These are phyloP conservation scores for Zaprionus nigranus DNA, from an alignment of 1,140 invertebrate genomes.

Conservation along the genomic window DNA sequence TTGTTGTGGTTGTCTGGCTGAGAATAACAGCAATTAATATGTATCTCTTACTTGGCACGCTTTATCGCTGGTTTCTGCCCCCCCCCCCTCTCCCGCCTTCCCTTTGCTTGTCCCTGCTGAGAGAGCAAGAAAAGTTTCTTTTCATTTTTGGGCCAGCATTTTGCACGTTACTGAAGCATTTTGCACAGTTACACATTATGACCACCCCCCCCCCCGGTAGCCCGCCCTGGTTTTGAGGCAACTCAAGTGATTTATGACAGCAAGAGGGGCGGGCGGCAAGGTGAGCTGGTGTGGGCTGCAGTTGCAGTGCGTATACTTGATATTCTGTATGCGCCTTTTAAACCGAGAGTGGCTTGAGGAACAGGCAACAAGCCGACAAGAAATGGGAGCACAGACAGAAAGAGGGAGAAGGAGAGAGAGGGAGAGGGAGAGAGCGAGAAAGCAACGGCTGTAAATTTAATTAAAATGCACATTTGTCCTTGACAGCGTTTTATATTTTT, in stretches of 20 bases:
- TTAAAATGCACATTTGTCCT: constrained; percentile 82
- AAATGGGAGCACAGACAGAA: constrained; percentile 25
- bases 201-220: constrained; percentile 41
- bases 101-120: not conserved
- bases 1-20: constrained; percentile 10
- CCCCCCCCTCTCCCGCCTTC: not conserved
- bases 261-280: not conserved
- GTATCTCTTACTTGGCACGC: constrained; percentile 78
- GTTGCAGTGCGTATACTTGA: constrained; percentile 64
- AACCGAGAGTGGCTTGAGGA: constrained; percentile 51
- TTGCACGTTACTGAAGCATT: constrained; percentile 70
- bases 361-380: constrained; percentile 23
- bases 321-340: constrained; percentile 55
- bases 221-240: constrained; percentile 41
- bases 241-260: constrained; percentile 77
- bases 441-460: constrained; percentile 78
- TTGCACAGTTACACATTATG: constrained; percentile 74
- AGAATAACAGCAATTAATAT: constrained; percentile 75
- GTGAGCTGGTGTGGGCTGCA: not conserved
- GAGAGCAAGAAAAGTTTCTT: constrained; percentile 27
- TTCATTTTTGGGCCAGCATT: constrained; percentile 35
- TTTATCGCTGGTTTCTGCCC: constrained; percentile 69
- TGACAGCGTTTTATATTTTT: constrained; percentile 79
- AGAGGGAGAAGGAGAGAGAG: not conserved
- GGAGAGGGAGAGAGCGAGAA: constrained; percentile 16